A percentile compares a stretch with the other conserved stretches of the same genome.
Conservation (phyloP, 2,888 invertebrate genomes). For the Chrysotoxum bicinctum region DNA sequence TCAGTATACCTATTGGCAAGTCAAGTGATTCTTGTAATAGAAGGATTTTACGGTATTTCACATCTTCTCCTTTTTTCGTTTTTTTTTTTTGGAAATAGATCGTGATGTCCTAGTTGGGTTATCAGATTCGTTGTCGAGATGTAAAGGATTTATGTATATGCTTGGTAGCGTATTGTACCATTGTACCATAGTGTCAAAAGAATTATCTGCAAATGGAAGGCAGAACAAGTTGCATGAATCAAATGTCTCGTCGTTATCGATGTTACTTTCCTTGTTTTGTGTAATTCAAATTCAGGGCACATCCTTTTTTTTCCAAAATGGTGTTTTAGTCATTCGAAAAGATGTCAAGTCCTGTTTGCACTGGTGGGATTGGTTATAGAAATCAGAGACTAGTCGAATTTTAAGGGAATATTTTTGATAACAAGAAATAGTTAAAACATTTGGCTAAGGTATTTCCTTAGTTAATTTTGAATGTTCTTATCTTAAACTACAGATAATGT, state of each 20-base stretch:
- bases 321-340: slow-evolving; percentile 19
- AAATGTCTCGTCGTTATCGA: slow-evolving; percentile 66
- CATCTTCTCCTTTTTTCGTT: slow-evolving; percentile 5
- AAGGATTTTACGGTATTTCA: slow-evolving; percentile 54
- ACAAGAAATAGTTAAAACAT: not conserved
- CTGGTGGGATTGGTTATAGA: not conserved
- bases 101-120: slow-evolving; percentile 56
- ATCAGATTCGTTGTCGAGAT: slow-evolving; percentile 23
- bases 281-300: slow-evolving; percentile 64
- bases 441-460: too few relatives aligned
- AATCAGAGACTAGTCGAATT: not conserved
- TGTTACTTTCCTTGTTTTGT: slow-evolving; percentile 58
- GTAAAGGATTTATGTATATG: slow-evolving; percentile 67
- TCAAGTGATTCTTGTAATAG: slow-evolving; percentile 61
- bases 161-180: slow-evolving; percentile 66
- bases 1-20: slow-evolving; percentile 22
- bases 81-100: slow-evolving; percentile 15
- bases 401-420: not conserved
- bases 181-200: slow-evolving; percentile 62
- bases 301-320: slow-evolving; percentile 49
- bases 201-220: slow-evolving; percentile 42
- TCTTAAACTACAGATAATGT: too few relatives aligned
- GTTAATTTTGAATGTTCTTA: too few relatives aligned
- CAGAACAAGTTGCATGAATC: slow-evolving; percentile 66
- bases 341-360: slow-evolving; percentile 18